Evolutionary conservation across 1,140 invertebrate species (phyloP), one percentile per base, ranked within the genome.

Genomic region (Tetramorium alpestre): DNA sequence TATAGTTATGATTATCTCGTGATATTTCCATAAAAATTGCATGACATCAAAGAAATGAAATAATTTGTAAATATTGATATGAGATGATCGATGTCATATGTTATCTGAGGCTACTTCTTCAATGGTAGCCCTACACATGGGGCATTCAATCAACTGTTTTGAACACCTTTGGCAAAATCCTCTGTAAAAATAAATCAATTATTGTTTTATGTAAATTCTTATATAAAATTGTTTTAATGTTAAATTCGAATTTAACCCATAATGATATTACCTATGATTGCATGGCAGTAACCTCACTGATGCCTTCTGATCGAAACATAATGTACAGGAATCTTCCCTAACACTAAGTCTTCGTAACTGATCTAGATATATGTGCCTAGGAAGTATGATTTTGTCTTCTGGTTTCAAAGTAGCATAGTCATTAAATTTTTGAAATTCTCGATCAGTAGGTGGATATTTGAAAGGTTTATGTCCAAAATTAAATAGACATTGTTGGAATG

Each of bases 401-500:
- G 96, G 96, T 49, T 96, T 96, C 41, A 99, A 95, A 28, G 94
- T 93, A 51, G 97, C 98, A 92, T 96, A 95, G 84, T 98, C 96
- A 93, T 99, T 99, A 93, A 99, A 99, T 78, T 96, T 96, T 90
- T 96, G 95, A 96, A 97, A 98, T 87, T 94, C 92, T 75, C 96
- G 95, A 92, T 97, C 96, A 44, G 94, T 95, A 0, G 98, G 98
- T 70, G 98, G 98, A 96, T 96, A 98, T 88, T 96, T 96, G 94
- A 99, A 99, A 3, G 97, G 97, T 89, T 97, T 96, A 72, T 96
- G 96, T 73, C 99, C 99, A 95, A 99, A 99, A 96, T 99, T 99
- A 94, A 99, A 99, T 65, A 97, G 96, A 96, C 98, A 99, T 92
- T 99, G 98, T 93, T 99, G 98, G 95, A 98, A 99, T 78, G 98